Conservation (phyloP, 2,888 invertebrate species). For the Chrysolina americana region DNA sequence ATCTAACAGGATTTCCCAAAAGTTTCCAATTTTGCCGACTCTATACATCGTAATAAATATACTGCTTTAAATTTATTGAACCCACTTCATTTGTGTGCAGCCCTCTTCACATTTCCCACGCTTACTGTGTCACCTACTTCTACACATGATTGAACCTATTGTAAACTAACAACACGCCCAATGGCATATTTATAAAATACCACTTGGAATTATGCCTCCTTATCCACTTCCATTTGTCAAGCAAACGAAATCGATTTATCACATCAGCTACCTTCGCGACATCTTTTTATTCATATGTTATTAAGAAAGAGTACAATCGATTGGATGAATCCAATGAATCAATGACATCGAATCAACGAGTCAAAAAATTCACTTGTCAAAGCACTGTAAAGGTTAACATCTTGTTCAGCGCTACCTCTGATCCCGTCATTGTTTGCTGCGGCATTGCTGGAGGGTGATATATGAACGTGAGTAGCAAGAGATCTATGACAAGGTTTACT, state of each 20-base stretch:
- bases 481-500: conserved; percentile 63
- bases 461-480: conserved; percentile 63
- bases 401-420: conserved; percentile 54
- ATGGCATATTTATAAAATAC: conserved; percentile 9
- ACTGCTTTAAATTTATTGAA: not conserved
- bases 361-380: conserved; percentile 58
- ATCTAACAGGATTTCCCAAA: no score
- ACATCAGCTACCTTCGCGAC: conserved; percentile 4
- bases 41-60: no score
- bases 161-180: conserved; percentile 3
- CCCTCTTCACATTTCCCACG: conserved; percentile 3
- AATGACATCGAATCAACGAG: conserved; percentile 45
- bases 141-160: conserved; percentile 1
- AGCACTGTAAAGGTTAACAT: conserved; percentile 58
- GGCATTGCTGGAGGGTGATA: conserved; percentile 56
- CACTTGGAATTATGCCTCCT: conserved; percentile 5
- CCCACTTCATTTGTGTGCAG: not conserved
- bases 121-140: not conserved
- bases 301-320: conserved; percentile 22
- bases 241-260: conserved; percentile 10
- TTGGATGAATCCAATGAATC: conserved; percentile 45
- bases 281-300: conserved; percentile 19
- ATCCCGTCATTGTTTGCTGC: conserved; percentile 47
- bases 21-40: no score
- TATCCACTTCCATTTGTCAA: conserved; percentile 23